Percentiles rank a stretch among this genome's conserved stretches.
phyloP scores from a whole-genome alignment of 2,797 vertebrate species.

The Sebastes nivosus region DNA sequence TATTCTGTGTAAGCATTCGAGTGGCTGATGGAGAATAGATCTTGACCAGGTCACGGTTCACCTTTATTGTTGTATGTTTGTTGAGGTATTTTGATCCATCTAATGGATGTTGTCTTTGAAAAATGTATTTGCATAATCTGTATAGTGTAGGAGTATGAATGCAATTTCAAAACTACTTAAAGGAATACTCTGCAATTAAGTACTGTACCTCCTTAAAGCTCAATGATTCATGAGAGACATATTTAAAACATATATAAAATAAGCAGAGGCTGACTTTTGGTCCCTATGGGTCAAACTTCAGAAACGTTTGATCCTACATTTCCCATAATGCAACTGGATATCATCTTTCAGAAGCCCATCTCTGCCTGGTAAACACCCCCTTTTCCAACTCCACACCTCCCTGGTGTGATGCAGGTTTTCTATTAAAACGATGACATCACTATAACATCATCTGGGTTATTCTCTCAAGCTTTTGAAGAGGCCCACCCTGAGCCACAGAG shows the following conservation, averaged over 20 bases:
- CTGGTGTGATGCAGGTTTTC: background rate
- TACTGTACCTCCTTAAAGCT: background rate
- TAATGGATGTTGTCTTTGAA: background rate
- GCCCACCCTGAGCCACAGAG: too few relatives aligned
- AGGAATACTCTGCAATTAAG: background rate
- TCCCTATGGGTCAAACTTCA: background rate
- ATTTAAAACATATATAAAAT: background rate
- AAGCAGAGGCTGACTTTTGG: background rate
- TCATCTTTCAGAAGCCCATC: background rate
- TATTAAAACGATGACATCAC: background rate
- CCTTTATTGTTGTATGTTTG: background rate
- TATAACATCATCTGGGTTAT: background rate
- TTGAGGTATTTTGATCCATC: background rate
- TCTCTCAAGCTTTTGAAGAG: background rate
- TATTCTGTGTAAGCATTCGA: background rate
- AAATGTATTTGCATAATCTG: background rate
- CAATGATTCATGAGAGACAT: background rate
- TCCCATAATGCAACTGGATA: background rate
- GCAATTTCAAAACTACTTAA: background rate
- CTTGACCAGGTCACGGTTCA: too few relatives aligned
- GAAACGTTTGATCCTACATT: background rate
- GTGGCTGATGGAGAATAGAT: background rate
- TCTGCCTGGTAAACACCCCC: background rate
- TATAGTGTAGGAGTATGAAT: background rate
- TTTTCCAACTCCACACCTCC: background rate